Evolutionary conservation across 2,888 invertebrate species (phyloP).

Genomic region (Acanthococcus lagerstroemiae): DNA sequence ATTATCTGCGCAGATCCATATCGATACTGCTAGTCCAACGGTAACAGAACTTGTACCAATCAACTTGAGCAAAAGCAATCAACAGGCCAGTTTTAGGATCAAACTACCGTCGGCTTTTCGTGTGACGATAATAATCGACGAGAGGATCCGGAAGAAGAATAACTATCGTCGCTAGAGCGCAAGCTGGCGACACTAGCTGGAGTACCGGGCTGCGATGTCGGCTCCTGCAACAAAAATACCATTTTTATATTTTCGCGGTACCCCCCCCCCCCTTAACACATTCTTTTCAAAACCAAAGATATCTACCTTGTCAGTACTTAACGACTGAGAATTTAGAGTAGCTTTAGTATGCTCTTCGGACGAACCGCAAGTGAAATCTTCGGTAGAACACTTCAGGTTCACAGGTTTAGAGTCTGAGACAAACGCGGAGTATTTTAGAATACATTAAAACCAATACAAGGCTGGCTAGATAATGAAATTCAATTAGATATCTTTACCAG

Average conservation of each 20-base stretch:
- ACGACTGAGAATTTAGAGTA: not conserved
- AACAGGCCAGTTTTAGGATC: too few species aligned
- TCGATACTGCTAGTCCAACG: too few species aligned
- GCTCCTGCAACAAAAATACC: not conserved
- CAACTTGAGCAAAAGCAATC: too few species aligned
- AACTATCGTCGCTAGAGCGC: conserved; percentile 5
- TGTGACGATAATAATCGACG: not conserved
- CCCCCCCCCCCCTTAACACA: not conserved
- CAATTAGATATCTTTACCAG: too few species aligned
- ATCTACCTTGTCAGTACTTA: not conserved
- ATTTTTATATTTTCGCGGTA: not conserved
- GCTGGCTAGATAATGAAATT: too few species aligned
- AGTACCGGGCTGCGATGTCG: not conserved
- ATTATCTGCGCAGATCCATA: too few species aligned
- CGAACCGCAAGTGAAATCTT: not conserved
- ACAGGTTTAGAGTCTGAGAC: not conserved
- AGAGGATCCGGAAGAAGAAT: conserved; percentile 1
- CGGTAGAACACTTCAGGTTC: not conserved
- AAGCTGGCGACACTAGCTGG: not conserved
- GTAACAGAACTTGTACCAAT: too few species aligned
- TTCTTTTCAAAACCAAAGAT: not conserved
- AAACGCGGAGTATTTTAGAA: too few species aligned
- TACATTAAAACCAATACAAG: not conserved
- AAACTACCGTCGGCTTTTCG: not conserved
- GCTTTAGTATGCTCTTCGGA: not conserved